A percentile compares a stretch with the other conserved stretches of the same genome.
phyloP scores from a whole-genome alignment of 2,797 vertebrate species.

The Buphagus erythrorhynchus region DNA sequence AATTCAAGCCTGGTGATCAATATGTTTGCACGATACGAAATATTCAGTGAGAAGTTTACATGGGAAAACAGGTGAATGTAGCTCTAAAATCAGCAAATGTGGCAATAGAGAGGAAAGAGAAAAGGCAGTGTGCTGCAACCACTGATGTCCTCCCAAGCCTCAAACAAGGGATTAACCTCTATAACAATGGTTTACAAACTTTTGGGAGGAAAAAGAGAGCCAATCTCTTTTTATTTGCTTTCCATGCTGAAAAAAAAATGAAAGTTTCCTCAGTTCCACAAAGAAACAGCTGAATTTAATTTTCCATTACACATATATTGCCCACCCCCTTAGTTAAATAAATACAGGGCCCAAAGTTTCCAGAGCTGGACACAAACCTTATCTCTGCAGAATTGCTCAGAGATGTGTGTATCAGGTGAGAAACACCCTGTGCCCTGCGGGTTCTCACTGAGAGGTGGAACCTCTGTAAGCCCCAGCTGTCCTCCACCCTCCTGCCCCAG shows the following conservation, averaged over 20 bases:
- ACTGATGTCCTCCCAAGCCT: not conserved
- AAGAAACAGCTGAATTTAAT: not conserved
- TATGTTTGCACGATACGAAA: not conserved
- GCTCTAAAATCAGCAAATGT: not conserved
- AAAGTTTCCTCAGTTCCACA: not conserved
- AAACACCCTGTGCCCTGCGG: not conserved
- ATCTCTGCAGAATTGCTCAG: not conserved
- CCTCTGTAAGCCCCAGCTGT: not conserved
- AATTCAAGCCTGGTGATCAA: not conserved
- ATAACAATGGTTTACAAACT: not conserved
- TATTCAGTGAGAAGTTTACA: not conserved
- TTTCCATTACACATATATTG: not conserved
- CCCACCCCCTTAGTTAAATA: not conserved
- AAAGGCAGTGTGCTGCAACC: not conserved
- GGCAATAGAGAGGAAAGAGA: not conserved
- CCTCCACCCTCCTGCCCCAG: not conserved
- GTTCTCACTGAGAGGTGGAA: not conserved
- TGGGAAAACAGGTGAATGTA: not conserved
- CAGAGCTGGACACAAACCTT: not conserved
- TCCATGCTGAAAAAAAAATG: accelerated
- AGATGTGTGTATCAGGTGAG: not conserved
- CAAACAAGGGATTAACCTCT: not conserved
- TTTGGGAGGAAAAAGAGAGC: not conserved
- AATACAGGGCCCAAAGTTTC: not conserved
- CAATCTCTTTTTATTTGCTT: not conserved